Evolutionary conservation across 2,888 invertebrate species (phyloP), one percentile per base, ranked within the genome.

Genomic region (Pachydiplax longipennis): DNA sequence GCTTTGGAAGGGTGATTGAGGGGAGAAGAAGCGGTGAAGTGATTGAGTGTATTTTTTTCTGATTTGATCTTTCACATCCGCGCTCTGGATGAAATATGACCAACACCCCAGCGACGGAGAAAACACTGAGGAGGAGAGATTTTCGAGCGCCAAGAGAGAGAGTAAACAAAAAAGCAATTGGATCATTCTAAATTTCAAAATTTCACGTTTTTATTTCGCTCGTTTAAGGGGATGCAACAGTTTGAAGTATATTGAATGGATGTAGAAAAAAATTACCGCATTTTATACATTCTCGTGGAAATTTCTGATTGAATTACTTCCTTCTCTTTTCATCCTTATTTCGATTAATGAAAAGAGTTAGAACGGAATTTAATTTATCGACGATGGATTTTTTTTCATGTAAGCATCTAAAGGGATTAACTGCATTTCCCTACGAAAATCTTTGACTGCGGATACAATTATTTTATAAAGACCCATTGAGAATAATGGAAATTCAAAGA

Each of bases 61-160:
- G 87, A 87, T 87, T 87, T 87, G 87, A 87, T 87, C 87, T 87
- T 37, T 87, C 61, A 61, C 87, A 87, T 87, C 65, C 87, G 58
- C 83, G 83, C 83, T 31, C 53, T 37, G 83, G 37, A 22, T 87
- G 87, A 87, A 87, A 87, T 87, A 87, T 65, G 87, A 87, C 83
- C 83, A 53, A 25, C 83, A 25, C 48, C n/a, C 58, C 2, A 15
- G 87, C 58, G 40, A 10, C 37, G 22, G 37, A 31, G 58, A 53
- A 53, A 53, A 53, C 53, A 53, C 53, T 53, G 83, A 31, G 58
- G 58, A 37, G 6, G 0, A 31, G 53, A n/a, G 25, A 12, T 48
- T 22, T 48, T 18, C 10, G 25, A 73, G 65, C 25, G 25, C 65
- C 22, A 25, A 65, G 65, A 58, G 61, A 10, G 61, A 61, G 73